These are phyloP conservation scores for Nymphalis polychloros DNA, from an alignment of 2,888 invertebrate species.

Conservation along the genomic window DNA sequence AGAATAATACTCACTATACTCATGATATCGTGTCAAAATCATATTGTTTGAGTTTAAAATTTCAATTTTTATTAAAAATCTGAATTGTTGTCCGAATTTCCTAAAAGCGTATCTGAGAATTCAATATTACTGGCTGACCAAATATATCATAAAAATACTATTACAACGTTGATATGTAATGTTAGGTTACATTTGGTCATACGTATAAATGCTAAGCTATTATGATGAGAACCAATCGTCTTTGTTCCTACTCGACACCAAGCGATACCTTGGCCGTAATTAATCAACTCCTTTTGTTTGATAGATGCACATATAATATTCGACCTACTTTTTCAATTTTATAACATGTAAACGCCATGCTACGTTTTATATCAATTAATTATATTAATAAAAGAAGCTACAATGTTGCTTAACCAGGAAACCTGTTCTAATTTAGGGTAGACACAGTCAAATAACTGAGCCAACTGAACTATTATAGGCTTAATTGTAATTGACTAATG, in stretches of 20 bases:
- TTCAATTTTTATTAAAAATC: too few relatives aligned
- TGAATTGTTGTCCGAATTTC: too few relatives aligned
- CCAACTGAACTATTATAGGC: neutral
- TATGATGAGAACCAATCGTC: slow-evolving; percentile 44
- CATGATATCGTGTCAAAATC: too few relatives aligned
- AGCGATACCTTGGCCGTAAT: slow-evolving; percentile 46
- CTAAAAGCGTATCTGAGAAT: too few relatives aligned
- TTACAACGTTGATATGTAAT: neutral
- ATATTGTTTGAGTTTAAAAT: too few relatives aligned
- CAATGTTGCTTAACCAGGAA: slow-evolving; percentile 39
- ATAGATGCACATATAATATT: slow-evolving; percentile 37
- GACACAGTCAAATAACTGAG: neutral
- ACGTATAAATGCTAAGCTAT: slow-evolving; percentile 28
- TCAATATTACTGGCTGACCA: too few relatives aligned
- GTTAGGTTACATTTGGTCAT: neutral
- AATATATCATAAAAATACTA: neutral
- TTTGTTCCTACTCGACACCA: slow-evolving; percentile 41
- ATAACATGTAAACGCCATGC: slow-evolving; percentile 23
- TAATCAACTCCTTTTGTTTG: slow-evolving; percentile 44
- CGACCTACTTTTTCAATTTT: slow-evolving; percentile 33
- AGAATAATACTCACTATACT: too few relatives aligned
- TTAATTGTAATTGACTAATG: neutral
- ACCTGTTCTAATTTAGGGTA: neutral
- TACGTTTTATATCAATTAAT: slow-evolving; percentile 32
- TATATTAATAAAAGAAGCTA: slow-evolving; percentile 30